Percentiles rank a stretch among this genome's conserved stretches.
Evolutionary conservation across 92 coral and sea anemone species (phyloP).

Genomic region (Zoanthus sociatus): DNA sequence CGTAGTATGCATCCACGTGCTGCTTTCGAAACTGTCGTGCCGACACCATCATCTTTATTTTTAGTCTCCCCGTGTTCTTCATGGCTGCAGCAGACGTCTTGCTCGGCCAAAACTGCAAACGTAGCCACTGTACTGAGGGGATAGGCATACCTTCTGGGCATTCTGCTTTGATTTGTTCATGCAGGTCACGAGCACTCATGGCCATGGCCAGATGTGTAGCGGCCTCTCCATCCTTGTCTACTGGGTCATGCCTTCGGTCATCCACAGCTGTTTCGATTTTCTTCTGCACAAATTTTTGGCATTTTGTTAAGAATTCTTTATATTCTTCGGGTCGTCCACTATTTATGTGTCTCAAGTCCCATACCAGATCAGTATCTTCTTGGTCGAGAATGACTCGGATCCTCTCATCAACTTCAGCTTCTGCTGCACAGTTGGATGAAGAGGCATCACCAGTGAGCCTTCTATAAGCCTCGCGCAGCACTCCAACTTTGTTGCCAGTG

Average conservation of each 20-base stretch:
- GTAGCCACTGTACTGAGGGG: constrained; percentile 56
- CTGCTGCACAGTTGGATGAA: constrained; percentile 11
- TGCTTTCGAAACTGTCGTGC: too few species aligned
- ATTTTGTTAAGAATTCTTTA: constrained; percentile 22
- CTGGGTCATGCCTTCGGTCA: constrained; percentile 50
- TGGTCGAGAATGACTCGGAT: constrained; percentile 28
- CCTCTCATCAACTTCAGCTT: constrained; percentile 39
- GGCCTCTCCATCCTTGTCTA: constrained; percentile 47
- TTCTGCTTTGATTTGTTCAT: constrained; percentile 48
- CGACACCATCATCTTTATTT: constrained; percentile 54
- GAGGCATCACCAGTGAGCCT: constrained; percentile 52
- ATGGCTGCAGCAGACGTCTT: constrained; percentile 53
- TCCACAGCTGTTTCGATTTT: constrained; percentile 49
- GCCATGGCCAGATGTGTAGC: constrained; percentile 20
- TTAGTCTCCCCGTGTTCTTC: constrained; percentile 49
- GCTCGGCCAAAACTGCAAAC: constrained; percentile 54
- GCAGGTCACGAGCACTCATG: constrained; percentile 33
- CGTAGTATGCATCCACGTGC: too few species aligned
- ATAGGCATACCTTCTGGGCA: constrained; percentile 55
- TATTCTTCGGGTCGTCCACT: constrained; percentile 44
- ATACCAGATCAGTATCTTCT: constrained; percentile 33
- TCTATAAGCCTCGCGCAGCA: constrained; percentile 53
- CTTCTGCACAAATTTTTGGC: constrained; percentile 28
- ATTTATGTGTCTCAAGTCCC: constrained; percentile 24
- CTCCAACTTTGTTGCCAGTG: constrained; percentile 39